Conservation (phyloP, 2,113 vertebrate species). For the Galeopterus variegatus region DNA sequence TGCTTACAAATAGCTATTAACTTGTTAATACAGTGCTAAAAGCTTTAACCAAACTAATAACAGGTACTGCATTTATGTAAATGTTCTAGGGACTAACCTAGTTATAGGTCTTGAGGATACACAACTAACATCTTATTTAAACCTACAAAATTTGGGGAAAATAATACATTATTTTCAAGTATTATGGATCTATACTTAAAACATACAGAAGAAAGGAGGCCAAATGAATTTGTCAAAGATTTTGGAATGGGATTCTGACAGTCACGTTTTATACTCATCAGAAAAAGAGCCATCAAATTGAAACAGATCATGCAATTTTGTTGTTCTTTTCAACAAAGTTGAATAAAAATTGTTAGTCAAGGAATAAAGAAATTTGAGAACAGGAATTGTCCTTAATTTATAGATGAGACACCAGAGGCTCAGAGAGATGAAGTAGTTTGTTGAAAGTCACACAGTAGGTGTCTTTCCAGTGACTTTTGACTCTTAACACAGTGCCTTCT, state of each 20-base stretch:
- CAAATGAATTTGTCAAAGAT: neutral
- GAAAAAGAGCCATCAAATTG: neutral
- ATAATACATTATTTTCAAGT: neutral
- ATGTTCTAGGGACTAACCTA: neutral
- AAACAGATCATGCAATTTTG: neutral
- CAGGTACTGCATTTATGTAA: neutral
- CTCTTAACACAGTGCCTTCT: neutral
- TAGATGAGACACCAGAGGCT: neutral
- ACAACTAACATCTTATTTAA: slow-evolving; percentile 16
- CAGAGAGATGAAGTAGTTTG: neutral
- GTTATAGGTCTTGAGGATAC: neutral
- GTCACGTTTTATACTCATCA: neutral
- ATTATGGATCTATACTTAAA: neutral
- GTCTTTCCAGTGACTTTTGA: neutral
- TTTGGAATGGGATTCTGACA: neutral
- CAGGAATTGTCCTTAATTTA: neutral
- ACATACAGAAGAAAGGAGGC: neutral
- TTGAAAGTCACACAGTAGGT: neutral
- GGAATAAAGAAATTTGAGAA: neutral
- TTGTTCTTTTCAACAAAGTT: slow-evolving; percentile 43
- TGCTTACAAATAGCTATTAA: slow-evolving; percentile 56
- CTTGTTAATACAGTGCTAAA: slow-evolving; percentile 53
- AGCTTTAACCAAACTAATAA: slow-evolving; percentile 23
- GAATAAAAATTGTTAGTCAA: slow-evolving; percentile 1
- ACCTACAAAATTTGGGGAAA: neutral